Percentiles rank a stretch among this genome's conserved stretches.
Evolutionary conservation across 92 coral and sea anemone species (phyloP).

Genomic region (Epizoanthus ramosus): DNA sequence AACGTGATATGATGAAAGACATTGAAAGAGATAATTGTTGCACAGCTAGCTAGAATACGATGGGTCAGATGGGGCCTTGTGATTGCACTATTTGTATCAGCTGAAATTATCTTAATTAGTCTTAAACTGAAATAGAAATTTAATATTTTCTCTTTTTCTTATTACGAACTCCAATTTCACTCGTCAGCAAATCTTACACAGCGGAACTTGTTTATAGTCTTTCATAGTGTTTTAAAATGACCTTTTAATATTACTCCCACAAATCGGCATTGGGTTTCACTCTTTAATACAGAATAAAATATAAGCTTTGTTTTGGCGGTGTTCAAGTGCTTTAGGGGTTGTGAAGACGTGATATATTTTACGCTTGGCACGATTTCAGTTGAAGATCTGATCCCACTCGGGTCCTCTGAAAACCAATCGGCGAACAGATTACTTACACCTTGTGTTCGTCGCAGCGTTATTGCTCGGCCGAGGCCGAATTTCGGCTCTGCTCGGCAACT

Average conservation of each 20-base stretch:
- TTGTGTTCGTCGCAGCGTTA: background rate
- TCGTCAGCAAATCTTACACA: too few relatives aligned
- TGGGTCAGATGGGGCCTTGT: too few relatives aligned
- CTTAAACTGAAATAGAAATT: too few relatives aligned
- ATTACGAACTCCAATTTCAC: too few relatives aligned
- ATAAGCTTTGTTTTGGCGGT: conserved; percentile 13
- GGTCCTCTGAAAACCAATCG: conserved; percentile 20
- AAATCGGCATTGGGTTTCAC: conserved; percentile 39
- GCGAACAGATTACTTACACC: background rate
- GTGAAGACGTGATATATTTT: conserved; percentile 17
- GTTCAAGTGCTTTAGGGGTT: conserved; percentile 5
- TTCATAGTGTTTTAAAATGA: conserved; percentile 22
- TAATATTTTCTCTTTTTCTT: too few relatives aligned
- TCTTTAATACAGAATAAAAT: background rate
- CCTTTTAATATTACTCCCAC: background rate
- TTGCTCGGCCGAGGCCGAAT: conserved; percentile 33
- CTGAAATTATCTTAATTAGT: too few relatives aligned
- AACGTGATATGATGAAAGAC: too few relatives aligned
- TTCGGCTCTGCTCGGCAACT: conserved; percentile 37
- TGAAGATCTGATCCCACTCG: conserved; percentile 1
- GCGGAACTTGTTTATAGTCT: background rate
- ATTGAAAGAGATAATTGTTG: too few relatives aligned
- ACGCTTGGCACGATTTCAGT: background rate
- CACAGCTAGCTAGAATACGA: too few relatives aligned
- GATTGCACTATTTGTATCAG: too few relatives aligned